Evolutionary conservation across 2,797 vertebrate genomes (phyloP).

Genomic region (Lepidocolaptes lacrymiger): DNA sequence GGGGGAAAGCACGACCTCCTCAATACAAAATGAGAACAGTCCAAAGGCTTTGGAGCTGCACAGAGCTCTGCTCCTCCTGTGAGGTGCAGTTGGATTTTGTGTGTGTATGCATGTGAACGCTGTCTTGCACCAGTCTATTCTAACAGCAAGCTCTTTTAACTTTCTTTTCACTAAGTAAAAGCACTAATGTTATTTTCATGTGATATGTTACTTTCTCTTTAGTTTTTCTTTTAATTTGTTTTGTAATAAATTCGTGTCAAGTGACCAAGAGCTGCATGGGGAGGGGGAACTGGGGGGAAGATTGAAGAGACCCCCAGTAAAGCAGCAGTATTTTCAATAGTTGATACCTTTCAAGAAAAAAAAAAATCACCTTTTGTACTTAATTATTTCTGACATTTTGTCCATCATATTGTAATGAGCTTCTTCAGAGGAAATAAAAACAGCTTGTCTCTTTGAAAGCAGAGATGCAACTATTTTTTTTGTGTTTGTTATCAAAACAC

Average conservation of each 20-base stretch:
- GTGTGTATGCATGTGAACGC: not conserved
- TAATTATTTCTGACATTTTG: slow-evolving; percentile 72
- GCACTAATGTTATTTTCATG: not conserved
- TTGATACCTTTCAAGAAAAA: not conserved
- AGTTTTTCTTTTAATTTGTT: not conserved
- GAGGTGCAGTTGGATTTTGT: slow-evolving; percentile 29
- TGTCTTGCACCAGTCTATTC: not conserved
- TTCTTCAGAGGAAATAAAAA: slow-evolving; percentile 69
- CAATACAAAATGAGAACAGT: slow-evolving; percentile 54
- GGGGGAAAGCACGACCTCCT: slow-evolving; percentile 59
- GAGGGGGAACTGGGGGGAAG: not conserved
- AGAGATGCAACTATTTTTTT: slow-evolving; percentile 62
- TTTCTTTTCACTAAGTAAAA: not conserved
- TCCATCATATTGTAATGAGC: slow-evolving; percentile 70
- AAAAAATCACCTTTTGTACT: slow-evolving; percentile 3
- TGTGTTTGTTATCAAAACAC: slow-evolving; percentile 73
- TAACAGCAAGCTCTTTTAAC: not conserved
- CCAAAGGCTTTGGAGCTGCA: slow-evolving; percentile 43
- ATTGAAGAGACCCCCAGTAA: not conserved
- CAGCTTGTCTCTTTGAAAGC: slow-evolving; percentile 69
- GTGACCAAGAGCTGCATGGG: not conserved
- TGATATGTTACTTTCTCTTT: not conserved
- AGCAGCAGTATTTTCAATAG: not conserved
- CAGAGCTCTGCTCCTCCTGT: not conserved
- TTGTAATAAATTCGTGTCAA: not conserved